Conservation (phyloP, 2,888 invertebrate genomes). For the Cheilosia scutellata region DNA sequence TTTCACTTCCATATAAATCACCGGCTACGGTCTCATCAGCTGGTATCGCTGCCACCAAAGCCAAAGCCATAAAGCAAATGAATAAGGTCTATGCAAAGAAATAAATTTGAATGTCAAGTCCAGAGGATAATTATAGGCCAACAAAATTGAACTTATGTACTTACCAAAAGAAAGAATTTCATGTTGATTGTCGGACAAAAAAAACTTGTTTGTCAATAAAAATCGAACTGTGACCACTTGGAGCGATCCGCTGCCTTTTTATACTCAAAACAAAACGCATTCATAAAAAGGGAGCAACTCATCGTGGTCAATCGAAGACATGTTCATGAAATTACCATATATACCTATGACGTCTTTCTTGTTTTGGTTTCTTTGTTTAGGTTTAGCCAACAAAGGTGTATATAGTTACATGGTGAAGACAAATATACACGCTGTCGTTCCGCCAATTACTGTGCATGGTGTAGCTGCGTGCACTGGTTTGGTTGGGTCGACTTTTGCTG, state of each 20-base stretch:
- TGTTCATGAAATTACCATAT: constrained; percentile 14
- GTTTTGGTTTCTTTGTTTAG: neutral
- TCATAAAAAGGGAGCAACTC: constrained; percentile 17
- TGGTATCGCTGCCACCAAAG: constrained; percentile 58
- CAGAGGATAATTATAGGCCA: neutral
- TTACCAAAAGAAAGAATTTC: constrained; percentile 62
- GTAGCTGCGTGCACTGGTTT: constrained; percentile 7
- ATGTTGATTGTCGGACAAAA: constrained; percentile 20
- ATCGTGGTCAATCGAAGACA: constrained; percentile 57
- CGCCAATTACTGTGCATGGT: constrained; percentile 40
- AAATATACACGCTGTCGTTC: constrained; percentile 25
- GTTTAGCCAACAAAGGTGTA: constrained; percentile 37
- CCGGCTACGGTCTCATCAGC: constrained; percentile 56
- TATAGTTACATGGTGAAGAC: constrained; percentile 37
- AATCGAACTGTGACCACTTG: constrained; percentile 55
- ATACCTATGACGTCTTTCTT: constrained; percentile 16
- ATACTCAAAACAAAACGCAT: constrained; percentile 58
- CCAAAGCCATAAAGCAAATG: constrained; percentile 48
- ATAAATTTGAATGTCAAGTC: neutral
- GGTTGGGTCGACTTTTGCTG: neutral
- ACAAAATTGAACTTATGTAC: neutral
- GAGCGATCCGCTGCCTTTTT: constrained; percentile 53
- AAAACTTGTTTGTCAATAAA: constrained; percentile 54
- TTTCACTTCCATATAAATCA: constrained; percentile 61
- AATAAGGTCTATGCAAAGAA: constrained; percentile 41